Base-by-base conservation (phyloP, 2,113 vertebrate genomes). In the Perccottus glenii region DNA sequence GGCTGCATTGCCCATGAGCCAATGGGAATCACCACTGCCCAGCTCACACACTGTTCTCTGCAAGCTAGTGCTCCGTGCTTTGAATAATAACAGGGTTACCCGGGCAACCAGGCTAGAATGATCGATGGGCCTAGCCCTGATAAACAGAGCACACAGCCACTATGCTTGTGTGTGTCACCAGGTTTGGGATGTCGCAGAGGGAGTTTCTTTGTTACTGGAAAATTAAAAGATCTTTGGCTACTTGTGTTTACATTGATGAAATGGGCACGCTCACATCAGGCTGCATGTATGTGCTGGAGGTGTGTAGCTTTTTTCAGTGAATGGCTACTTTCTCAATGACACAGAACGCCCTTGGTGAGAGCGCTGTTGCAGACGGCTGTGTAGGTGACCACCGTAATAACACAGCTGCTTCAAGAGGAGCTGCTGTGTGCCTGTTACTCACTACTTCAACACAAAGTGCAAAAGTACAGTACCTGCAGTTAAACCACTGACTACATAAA, bases 81-180 rank as follows among this genome's bases (percentile, higher is more conserved):
- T 87, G 90, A 91, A 91, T 91, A 90, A 84, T 89, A 90, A 89
- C 50, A 5, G 80, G 85, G 88, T 90, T 91, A 88, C 90, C 88
- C 67, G 60, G 88, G 88, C 86, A 91, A 91, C 90, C 76, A 76
- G 67, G 77, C 78, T 55, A 35, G 70, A 77, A 84, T 89, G 87
- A 90, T 87, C 75, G 78, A 89, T 90, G 87, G 77, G 62, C 76
- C 71, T 48, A 73, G 78, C 70, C 70, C 78, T 83, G 83, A 88
- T 90, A 90, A 91, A 87, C 81, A 83, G 78, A 81, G 77, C 82
- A 62, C 72, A 59, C 69, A 65, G 70, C 32, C n/a, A 62, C 58
- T 61, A 46, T 58, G 59, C 70, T 49, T 69, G 27, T 32, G 55
- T 48, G 50, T 49, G 68, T 82, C 50, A 60, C 61, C 52, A 70